Base-by-base conservation (phyloP, 2,113 vertebrate genomes). In the Heteronetta atricapilla region DNA sequence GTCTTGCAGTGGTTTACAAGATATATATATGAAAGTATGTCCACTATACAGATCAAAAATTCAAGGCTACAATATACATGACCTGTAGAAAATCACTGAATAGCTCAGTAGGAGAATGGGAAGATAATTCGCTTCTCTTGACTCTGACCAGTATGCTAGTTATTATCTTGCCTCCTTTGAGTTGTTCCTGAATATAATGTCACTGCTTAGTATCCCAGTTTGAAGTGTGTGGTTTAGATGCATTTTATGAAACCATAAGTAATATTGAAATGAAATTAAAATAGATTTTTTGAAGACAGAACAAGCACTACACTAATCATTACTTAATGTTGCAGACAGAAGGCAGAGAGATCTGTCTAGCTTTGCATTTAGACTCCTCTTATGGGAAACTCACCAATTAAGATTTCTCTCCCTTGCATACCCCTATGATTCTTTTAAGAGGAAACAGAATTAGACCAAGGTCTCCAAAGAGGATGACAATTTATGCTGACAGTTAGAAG, bases 201-300 rank as follows among this genome's bases (percentile, higher is more conserved):
- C 52, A 70, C 8, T 82, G 22, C 31, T 75, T 50, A 44, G 8
- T 21, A 82, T 29, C 13, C 6, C 29, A 48, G 44, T 81, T 88
- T 78, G 78, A 93, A 74, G 68, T 13, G 38, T 3, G 3, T 63
- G 48, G 48, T 90, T 91, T 36, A 78, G 85, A 78, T 36, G 10
- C 7, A 59, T 81, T 81, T 91, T 77, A 38, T 50, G 38, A 93
- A 74, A 89, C 9, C 1, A 0, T 52, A 44, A 69, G 3, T 26
- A 81, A 80, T 18, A 53, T 60, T 66, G 53, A 81, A 23, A 22
- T 64, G 13, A 94, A 96, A 95, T 42, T 77, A 16, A 93, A 96
- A 52, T 23, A 76, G 19, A 52, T 50, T 33, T 25, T 84, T 87
- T 19, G 8, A 69, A n/a, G 60, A 85, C 63, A 89, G 20, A 87